Evolutionary conservation across 30 jellyfish, hydroid and myxozoan species (phyloP), one percentile per base, ranked within the genome.

Genomic region (Hydractinia symbiolongicarpus): DNA sequence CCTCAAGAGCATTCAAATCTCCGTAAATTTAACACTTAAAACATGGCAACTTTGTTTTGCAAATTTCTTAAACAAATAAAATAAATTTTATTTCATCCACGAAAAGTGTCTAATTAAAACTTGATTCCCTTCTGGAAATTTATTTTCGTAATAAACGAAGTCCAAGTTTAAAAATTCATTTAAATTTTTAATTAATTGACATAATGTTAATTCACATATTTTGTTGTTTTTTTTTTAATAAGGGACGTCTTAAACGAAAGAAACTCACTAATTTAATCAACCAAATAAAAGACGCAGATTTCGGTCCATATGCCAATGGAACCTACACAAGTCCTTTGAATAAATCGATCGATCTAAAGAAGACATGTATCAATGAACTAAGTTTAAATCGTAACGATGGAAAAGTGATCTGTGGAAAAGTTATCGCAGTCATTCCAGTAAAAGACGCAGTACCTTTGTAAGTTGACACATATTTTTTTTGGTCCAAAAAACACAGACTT

Each of bases 281-380:
- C 52, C 74, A 90, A 6, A 19, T 94, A 49, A 94, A 94, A 74
- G 96, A 87, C 53, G 56, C 96, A 6, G 99, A 94, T 73, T 86
- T 87, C 13, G 99, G 99, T 5, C 95, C 96, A 8, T 94, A 94
- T 76, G 86, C 91, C 40, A 95, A 91, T 11, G 94, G 89, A 40
- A 85, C 74, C 16, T 94, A 86, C 90, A 88, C 94, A 52, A 77
- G 94, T 19, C 92, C 96, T 16, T 51, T 69, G 55, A 95, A 93
- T 10, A 75, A 85, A 72, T 53, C 82, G n/a, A 74, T 81, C 13
- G 75, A 86, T 11, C 64, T 94, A 17, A 83, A 79, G 54, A 81
- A 64, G 9, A 84, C 72, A 13, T 53, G 9, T 5, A 17, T 94
- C 5, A 67, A 67, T 17, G 89, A 87, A 49, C 69, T 93, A 81